These are phyloP conservation scores for Drosophila navojoa DNA, from an alignment of 1,140 invertebrate species.

Conservation along the genomic window DNA sequence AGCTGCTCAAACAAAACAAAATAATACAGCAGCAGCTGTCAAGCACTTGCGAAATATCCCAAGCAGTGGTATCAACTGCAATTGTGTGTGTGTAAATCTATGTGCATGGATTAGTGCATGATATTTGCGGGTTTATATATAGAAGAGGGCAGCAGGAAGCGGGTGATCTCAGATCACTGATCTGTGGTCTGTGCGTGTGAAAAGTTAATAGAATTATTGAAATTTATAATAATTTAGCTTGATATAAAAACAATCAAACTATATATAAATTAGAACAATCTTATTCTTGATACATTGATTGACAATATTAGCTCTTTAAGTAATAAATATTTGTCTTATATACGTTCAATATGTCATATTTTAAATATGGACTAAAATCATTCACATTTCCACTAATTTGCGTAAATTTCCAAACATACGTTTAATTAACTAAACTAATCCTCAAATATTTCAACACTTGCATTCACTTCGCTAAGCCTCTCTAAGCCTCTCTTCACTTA, in stretches of 20 bases:
- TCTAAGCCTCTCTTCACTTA: not conserved
- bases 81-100: not conserved
- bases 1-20: not conserved
- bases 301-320: no score
- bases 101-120: not conserved
- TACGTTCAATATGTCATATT: no score
- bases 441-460: not conserved
- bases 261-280: no score
- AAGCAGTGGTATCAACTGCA: conserved; percentile 1
- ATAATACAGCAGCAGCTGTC: not conserved
- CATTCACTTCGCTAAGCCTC: no score
- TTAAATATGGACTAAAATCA: not conserved
- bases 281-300: no score
- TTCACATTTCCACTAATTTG: not conserved
- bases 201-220: no score
- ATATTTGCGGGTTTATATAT: not conserved
- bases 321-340: no score
- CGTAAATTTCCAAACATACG: not conserved
- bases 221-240: no score
- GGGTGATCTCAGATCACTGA: no score
- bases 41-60: conserved; percentile 6
- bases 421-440: conserved; percentile 5
- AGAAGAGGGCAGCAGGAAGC: not conserved
- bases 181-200: no score
- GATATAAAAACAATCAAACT: no score